These are phyloP conservation scores for Chrysolina americana DNA, from an alignment of 2,888 invertebrate species.

Conservation along the genomic window DNA sequence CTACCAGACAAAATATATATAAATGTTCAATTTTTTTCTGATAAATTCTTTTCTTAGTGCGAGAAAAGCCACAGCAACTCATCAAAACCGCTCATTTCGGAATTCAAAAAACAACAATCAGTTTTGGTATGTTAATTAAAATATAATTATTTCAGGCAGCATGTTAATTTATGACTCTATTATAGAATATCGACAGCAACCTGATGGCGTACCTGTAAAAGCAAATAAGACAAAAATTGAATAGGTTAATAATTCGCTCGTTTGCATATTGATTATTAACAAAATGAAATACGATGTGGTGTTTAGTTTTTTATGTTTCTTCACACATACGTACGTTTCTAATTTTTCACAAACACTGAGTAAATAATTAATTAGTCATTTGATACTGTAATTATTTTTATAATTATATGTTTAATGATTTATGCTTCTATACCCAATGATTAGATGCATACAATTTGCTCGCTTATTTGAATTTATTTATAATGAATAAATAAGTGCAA, in stretches of 20 bases:
- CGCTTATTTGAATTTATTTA: too few relatives aligned
- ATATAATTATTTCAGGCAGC: slow-evolving; percentile 39
- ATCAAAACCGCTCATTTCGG: too few relatives aligned
- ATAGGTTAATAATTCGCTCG: slow-evolving; percentile 39
- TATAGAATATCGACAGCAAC: slow-evolving; percentile 17
- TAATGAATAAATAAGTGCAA: too few relatives aligned
- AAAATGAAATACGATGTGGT: slow-evolving; percentile 33
- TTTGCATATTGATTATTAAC: slow-evolving; percentile 50
- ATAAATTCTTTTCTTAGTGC: too few relatives aligned
- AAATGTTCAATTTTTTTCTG: too few relatives aligned
- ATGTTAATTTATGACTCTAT: slow-evolving; percentile 33
- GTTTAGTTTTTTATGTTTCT: slow-evolving; percentile 20
- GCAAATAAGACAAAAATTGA: slow-evolving; percentile 35
- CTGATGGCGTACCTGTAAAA: slow-evolving; percentile 25
- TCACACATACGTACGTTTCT: slow-evolving; percentile 15
- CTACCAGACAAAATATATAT: too few relatives aligned
- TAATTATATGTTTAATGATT: slow-evolving; percentile 9
- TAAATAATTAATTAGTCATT: background rate
- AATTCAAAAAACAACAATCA: slow-evolving; percentile 8
- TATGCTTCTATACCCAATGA: background rate
- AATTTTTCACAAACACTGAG: background rate
- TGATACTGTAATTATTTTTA: slow-evolving; percentile 14
- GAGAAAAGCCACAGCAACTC: too few relatives aligned
- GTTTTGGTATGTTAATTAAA: slow-evolving; percentile 45
- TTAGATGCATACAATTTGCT: too few relatives aligned